Conservation (phyloP, 2,797 vertebrate genomes). For the Sebastes dallii region DNA sequence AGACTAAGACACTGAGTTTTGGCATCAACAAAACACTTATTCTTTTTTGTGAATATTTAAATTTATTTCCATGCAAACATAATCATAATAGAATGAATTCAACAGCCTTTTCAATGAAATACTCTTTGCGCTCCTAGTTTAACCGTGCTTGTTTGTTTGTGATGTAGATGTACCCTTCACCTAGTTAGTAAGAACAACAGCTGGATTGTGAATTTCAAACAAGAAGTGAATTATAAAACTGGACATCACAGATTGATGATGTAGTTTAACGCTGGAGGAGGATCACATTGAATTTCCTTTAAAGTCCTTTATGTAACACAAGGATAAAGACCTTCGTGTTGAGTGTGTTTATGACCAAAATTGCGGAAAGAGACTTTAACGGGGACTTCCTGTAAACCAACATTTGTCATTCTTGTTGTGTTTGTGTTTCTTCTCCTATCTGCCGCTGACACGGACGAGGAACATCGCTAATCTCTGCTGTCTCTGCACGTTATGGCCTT, state of each 20-base stretch:
- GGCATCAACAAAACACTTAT: not conserved
- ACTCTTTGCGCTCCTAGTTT: accelerated
- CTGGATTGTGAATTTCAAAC: not conserved
- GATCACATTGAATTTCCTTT: not conserved
- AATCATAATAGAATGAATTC: not conserved
- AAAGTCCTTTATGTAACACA: slow-evolving; percentile 8
- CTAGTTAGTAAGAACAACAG: not conserved
- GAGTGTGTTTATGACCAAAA: slow-evolving; percentile 7
- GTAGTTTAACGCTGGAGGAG: not conserved
- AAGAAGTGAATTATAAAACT: not conserved
- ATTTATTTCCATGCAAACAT: not conserved
- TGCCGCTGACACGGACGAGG: slow-evolving; percentile 13
- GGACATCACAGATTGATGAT: not conserved
- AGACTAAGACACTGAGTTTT: not conserved
- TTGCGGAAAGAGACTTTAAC: not conserved
- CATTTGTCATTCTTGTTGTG: slow-evolving; percentile 20
- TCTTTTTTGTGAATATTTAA: not conserved
- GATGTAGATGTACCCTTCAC: not conserved
- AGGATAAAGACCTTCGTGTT: not conserved
- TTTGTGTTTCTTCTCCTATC: slow-evolving; percentile 24
- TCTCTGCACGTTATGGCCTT: not conserved
- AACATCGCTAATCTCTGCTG: not conserved
- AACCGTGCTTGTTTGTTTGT: not conserved
- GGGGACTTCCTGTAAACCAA: slow-evolving; percentile 20
- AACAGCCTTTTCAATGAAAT: not conserved